Base-by-base conservation (phyloP, 64 coral and sea anemone genomes). In the Porites australiensis region DNA sequence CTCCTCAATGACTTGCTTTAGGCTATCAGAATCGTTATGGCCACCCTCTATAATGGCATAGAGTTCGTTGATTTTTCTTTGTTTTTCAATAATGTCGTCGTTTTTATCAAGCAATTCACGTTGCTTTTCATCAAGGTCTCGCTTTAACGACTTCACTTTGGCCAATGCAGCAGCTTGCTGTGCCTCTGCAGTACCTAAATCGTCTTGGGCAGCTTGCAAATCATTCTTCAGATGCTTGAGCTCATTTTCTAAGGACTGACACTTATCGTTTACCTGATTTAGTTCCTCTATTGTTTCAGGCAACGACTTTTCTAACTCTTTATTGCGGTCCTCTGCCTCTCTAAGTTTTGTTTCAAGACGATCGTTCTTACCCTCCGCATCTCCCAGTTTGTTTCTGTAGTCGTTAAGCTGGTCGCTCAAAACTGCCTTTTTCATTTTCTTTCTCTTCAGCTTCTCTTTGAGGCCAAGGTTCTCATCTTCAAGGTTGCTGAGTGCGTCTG, bases 231-330 rank as follows among this genome's bases (percentile, higher is more conserved):
- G 75, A 51, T 86, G 47, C 43, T 94, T 82, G 6, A 93, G 86
- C 44, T 97, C 82, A 46, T 88, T 86, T 50, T 93, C 64, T 13
- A 89, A 83, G 23, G 63, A 79, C 15, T 97, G 88, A 53, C 82
- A 97, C 58, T 75, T 97, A 49, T 97, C 95, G 51, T 79, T 94
- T 13, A 97, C 44, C 11, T 85, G 76, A 23, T 88, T 87, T 4
- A 92, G 21, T 18, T 94, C 88, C 16, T 91, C 90, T 71, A 93
- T 75, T 2, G 82, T 44, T n/a, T 88, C 86, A 4, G 90, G 92
- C 13, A 97, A 89, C 45, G 88, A 85, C 69, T 97, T 93, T 62
- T 94, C 88, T 11, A 94, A 76, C 60, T 97, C 88, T 50, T 90
- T 66, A 10, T 82, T 88, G 3, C 86, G 89, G 58, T 94, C 91